phyloP scores from a whole-genome alignment of 2,797 vertebrate species.

The Trichosurus vulpecula region DNA sequence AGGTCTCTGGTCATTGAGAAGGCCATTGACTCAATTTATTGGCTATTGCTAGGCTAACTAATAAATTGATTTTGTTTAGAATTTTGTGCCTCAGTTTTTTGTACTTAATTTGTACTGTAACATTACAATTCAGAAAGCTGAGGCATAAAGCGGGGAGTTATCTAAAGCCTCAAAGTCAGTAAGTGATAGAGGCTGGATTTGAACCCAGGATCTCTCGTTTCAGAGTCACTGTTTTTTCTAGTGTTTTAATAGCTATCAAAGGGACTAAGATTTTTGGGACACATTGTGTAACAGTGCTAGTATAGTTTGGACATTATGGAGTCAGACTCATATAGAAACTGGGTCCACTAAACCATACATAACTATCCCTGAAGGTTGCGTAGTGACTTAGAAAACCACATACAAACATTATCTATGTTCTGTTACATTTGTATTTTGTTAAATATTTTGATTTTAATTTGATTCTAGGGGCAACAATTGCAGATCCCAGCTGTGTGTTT shows the following conservation, averaged over 20 bases:
- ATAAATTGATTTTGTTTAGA: background rate
- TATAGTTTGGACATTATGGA: background rate
- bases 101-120: background rate
- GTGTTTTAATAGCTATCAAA: background rate
- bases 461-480: no score
- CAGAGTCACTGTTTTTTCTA: background rate
- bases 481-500: no score
- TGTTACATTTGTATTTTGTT: no score
- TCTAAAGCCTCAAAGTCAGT: no score
- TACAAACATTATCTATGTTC: no score
- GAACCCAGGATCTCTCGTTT: background rate
- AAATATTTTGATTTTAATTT: no score
- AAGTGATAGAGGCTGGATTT: background rate
- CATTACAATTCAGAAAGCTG: background rate
- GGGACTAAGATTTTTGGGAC: background rate
- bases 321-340: no score
- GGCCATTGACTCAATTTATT: no score
- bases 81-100: background rate
- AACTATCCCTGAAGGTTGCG: no score
- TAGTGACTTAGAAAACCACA: no score
- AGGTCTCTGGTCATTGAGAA: no score
- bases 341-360: no score
- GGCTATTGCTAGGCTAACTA: background rate
- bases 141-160: background rate
- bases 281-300: background rate